Percentiles rank a stretch among this genome's conserved stretches.
Evolutionary conservation across 2,797 vertebrate species (phyloP).

Genomic region (Falco peregrinus): DNA sequence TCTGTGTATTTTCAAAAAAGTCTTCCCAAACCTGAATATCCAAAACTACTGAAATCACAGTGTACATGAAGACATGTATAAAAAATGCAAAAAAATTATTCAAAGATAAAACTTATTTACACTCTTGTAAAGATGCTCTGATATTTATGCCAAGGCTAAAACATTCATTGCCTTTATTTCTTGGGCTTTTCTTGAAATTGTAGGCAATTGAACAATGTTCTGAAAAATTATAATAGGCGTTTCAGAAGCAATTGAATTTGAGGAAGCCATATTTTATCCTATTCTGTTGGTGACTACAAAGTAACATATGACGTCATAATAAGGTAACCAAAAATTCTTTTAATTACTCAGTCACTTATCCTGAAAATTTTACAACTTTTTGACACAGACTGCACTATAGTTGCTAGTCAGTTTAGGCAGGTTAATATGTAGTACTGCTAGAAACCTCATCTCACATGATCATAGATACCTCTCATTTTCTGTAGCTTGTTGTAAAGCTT

Average conservation of each 20-base stretch:
- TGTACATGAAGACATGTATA: not conserved
- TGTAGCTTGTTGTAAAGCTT: conserved; percentile 60
- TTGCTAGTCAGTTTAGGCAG: not conserved
- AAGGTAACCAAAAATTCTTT: not conserved
- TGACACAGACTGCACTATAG: not conserved
- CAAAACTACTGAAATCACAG: not conserved
- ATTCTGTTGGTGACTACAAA: not conserved
- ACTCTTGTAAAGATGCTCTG: not conserved
- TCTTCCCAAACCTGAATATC: not conserved
- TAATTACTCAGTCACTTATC: not conserved
- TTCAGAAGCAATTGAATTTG: not conserved
- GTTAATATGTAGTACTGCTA: not conserved
- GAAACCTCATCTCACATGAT: not conserved
- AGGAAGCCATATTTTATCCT: not conserved
- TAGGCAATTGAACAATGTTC: not conserved
- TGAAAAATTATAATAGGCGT: not conserved
- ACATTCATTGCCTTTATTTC: not conserved
- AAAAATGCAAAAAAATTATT: not conserved
- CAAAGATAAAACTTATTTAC: not conserved
- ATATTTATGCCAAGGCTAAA: not conserved
- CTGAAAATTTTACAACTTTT: not conserved
- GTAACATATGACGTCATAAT: not conserved
- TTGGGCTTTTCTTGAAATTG: not conserved
- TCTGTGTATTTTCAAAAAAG: not conserved
- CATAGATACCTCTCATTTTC: conserved; percentile 79